Conservation (phyloP, 1,140 invertebrate genomes). For the Agraylea sexmaculata region DNA sequence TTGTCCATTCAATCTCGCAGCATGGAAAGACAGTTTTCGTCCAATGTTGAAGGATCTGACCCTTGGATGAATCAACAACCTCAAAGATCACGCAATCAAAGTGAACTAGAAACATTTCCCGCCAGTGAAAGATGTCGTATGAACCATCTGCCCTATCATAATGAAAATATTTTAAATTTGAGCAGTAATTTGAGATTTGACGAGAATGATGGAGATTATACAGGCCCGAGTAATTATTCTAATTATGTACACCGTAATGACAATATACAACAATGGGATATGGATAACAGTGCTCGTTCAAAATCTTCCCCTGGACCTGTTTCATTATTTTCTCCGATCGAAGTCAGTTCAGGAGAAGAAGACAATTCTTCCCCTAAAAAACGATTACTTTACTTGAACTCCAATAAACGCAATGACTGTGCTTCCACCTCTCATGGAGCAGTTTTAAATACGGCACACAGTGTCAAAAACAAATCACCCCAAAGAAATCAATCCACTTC, state of each 20-base stretch:
- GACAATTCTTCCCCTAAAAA: conserved; percentile 27
- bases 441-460: conserved; percentile 21
- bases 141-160: conserved; percentile 15
- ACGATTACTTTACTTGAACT: conserved; percentile 26
- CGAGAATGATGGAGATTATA: conserved; percentile 7
- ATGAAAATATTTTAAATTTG: conserved; percentile 18
- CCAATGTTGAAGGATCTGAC: conserved; percentile 7
- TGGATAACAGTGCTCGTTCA: too few relatives aligned
- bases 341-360: conserved; percentile 39
- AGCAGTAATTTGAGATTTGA: conserved; percentile 16
- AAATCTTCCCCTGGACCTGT: too few relatives aligned
- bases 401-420: too few relatives aligned
- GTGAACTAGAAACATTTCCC: conserved; percentile 9
- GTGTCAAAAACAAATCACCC: not conserved
- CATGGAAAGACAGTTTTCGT: too few relatives aligned
- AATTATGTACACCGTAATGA: conserved; percentile 17
- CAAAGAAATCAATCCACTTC: conserved; percentile 6
- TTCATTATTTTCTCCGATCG: conserved; percentile 27
- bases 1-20: too few relatives aligned
- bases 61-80: conserved; percentile 12
- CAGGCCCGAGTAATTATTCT: conserved; percentile 16
- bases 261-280: not conserved
- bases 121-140: conserved; percentile 7
- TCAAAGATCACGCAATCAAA: conserved; percentile 2
- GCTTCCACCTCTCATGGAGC: too few relatives aligned